Conservation (phyloP, 2,797 vertebrate genomes). For the Chloroceryle inda region DNA sequence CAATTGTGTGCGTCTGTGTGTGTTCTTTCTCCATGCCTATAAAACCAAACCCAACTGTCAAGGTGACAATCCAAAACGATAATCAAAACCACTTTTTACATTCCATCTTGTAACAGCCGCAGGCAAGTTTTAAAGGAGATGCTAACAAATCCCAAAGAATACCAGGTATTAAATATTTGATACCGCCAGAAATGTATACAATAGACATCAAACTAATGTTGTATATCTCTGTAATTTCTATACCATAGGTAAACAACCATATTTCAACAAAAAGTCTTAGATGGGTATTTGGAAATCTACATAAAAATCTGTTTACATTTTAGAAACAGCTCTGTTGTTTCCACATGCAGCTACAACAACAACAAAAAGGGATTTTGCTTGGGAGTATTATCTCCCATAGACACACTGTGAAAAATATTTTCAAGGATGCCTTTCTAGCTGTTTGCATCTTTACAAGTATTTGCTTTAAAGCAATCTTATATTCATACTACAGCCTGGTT, state of each 20-base stretch:
- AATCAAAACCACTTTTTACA: conserved; percentile 87
- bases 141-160: conserved; percentile 86
- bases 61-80: conserved; percentile 87
- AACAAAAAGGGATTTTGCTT: conserved; percentile 27
- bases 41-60: conserved; percentile 83
- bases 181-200: conserved; percentile 80
- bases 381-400: conserved; percentile 44
- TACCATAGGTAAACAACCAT: conserved; percentile 54
- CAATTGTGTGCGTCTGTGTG: conserved; percentile 62
- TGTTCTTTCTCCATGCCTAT: conserved; percentile 78
- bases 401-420: conserved; percentile 14
- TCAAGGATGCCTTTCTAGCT: conserved; percentile 32
- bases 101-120: conserved; percentile 83
- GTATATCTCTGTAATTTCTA: conserved; percentile 71
- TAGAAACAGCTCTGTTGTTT: conserved; percentile 51
- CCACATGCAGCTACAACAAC: not conserved
- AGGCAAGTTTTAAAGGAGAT: conserved; percentile 86
- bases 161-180: conserved; percentile 86
- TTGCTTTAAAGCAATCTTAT: conserved; percentile 47
- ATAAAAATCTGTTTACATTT: conserved; percentile 69
- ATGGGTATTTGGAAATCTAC: conserved; percentile 60
- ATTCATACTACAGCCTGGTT: conserved; percentile 10
- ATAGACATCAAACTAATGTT: conserved; percentile 73
- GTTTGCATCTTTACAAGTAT: conserved; percentile 7
- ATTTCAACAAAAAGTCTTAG: conserved; percentile 57